Conservation (phyloP, 2,888 invertebrate species). For the Lysandra coridon region DNA sequence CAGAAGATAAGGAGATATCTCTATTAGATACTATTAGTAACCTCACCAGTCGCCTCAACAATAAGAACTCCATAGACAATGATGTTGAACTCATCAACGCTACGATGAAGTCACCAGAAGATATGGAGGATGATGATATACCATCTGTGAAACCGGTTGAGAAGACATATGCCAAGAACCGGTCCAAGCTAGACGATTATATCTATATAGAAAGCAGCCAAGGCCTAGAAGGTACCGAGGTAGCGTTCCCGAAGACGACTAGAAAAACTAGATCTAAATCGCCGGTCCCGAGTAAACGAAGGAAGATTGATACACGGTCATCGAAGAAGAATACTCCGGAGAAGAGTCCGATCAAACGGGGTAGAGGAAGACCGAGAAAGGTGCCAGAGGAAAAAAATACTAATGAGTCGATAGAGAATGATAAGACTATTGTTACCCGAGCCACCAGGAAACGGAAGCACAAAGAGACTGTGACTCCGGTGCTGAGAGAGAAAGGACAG, state of each 20-base stretch:
- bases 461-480: slow-evolving; percentile 62
- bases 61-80: slow-evolving; percentile 68
- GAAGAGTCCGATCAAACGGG: slow-evolving; percentile 46
- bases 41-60: slow-evolving; percentile 61
- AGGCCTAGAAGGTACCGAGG: slow-evolving; percentile 63
- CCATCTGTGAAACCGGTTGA: slow-evolving; percentile 68
- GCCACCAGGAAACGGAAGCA: slow-evolving; percentile 62
- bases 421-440: slow-evolving; percentile 55
- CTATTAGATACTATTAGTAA: slow-evolving; percentile 61
- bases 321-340: slow-evolving; percentile 47
- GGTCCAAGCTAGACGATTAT: slow-evolving; percentile 69
- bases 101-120: slow-evolving; percentile 56
- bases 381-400: slow-evolving; percentile 49
- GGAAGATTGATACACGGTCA: slow-evolving; percentile 58
- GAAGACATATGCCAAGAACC: slow-evolving; percentile 67
- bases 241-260: slow-evolving; percentile 61
- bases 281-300: slow-evolving; percentile 65
- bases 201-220: slow-evolving; percentile 70
- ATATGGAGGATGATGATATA: slow-evolving; percentile 57
- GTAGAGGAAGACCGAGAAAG: slow-evolving; percentile 44
- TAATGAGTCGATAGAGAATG: slow-evolving; percentile 74
- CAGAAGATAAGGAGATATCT: slow-evolving; percentile 49
- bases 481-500: slow-evolving; percentile 70
- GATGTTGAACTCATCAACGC: slow-evolving; percentile 70
- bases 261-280: slow-evolving; percentile 56